Percentiles rank a stretch among this genome's conserved stretches.
phyloP scores from a whole-genome alignment of 2,888 invertebrate species.

The Drosophila atripex region DNA sequence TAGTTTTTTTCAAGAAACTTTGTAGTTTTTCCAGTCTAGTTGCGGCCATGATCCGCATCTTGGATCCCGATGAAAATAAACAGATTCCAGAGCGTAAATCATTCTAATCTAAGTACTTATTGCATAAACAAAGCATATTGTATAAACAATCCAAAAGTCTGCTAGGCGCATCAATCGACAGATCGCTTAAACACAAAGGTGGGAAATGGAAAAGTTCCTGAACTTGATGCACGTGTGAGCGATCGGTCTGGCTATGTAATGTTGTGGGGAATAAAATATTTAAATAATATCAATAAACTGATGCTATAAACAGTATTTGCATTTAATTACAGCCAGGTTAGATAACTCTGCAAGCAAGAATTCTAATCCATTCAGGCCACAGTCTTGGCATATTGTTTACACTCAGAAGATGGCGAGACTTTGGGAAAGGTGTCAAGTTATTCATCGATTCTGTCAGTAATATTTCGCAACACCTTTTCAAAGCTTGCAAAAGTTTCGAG shows the following conservation, averaged over 20 bases:
- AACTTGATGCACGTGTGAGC: slow-evolving; percentile 18
- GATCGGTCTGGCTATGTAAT: slow-evolving; percentile 8
- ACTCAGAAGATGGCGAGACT: slow-evolving; percentile 33
- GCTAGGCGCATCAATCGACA: slow-evolving; percentile 14
- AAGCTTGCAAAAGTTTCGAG: slow-evolving; percentile 20
- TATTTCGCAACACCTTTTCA: slow-evolving; percentile 23
- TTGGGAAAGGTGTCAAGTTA: slow-evolving; percentile 38
- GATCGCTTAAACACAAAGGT: neutral
- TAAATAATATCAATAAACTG: slow-evolving; percentile 31
- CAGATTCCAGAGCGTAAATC: slow-evolving; percentile 1
- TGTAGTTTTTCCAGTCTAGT: neutral
- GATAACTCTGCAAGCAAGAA: slow-evolving; percentile 33
- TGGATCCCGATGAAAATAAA: neutral
- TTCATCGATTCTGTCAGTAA: slow-evolving; percentile 36
- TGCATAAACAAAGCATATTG: slow-evolving; percentile 12
- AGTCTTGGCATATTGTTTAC: slow-evolving; percentile 32
- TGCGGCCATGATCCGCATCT: neutral
- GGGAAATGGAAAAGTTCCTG: slow-evolving; percentile 14
- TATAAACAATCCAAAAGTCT: slow-evolving; percentile 27
- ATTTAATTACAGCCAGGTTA: slow-evolving; percentile 33
- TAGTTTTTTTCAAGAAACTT: neutral
- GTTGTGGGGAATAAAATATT: slow-evolving; percentile 9
- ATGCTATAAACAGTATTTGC: slow-evolving; percentile 26
- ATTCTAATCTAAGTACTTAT: slow-evolving; percentile 3
- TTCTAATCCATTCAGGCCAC: slow-evolving; percentile 35